phyloP scores from a whole-genome alignment of 2,888 invertebrate species.

The Oeneis ivallda region DNA sequence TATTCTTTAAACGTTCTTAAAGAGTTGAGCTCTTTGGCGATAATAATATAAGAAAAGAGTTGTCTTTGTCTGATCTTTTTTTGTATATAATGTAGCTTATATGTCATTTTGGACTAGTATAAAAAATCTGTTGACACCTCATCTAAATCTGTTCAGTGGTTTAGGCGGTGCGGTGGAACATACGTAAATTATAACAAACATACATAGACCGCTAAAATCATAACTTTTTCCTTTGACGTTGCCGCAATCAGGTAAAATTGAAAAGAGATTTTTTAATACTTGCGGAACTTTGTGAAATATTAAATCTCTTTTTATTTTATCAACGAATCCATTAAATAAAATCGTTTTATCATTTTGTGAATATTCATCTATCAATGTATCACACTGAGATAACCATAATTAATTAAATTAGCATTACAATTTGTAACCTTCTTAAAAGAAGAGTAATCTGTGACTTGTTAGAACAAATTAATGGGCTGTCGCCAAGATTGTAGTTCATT shows the following conservation, averaged over 20 bases:
- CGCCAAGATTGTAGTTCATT: constrained; percentile 8
- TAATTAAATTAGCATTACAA: constrained; percentile 19
- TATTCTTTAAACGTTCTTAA: neutral
- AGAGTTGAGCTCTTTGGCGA: neutral
- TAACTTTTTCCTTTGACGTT: no score
- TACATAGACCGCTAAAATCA: no score
- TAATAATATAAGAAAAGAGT: no score
- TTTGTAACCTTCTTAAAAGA: constrained; percentile 15
- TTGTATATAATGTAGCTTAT: no score
- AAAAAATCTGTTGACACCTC: neutral
- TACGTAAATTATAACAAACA: neutral
- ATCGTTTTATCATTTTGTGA: neutral
- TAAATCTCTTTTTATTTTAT: neutral
- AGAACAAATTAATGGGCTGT: constrained; percentile 11
- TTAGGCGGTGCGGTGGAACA: neutral
- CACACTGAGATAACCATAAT: neutral
- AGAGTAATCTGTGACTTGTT: constrained; percentile 9
- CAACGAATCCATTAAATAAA: neutral
- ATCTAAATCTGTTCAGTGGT: neutral
- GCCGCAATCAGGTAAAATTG: no score
- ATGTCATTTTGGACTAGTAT: neutral
- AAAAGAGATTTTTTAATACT: no score
- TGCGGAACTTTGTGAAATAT: neutral
- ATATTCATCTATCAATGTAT: neutral
- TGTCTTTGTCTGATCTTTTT: no score